These are phyloP conservation scores for Eupithecia subfuscata DNA, from an alignment of 2,888 invertebrate species.

Conservation along the genomic window DNA sequence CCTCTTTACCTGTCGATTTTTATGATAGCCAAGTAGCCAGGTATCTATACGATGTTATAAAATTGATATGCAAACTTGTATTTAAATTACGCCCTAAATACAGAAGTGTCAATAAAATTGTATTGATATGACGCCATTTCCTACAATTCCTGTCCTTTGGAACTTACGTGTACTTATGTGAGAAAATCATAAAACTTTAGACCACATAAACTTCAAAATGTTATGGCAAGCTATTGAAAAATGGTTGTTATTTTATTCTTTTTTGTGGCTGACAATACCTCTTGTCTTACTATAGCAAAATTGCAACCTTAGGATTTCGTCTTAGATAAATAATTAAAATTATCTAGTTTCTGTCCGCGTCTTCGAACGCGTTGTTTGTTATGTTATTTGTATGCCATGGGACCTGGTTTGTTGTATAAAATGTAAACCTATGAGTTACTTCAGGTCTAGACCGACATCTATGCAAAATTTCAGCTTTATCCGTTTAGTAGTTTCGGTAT, in stretches of 20 bases:
- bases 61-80: conserved; percentile 34
- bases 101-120: conserved; percentile 38
- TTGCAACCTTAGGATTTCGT: neutral
- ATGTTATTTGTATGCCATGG: too few species aligned
- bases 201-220: neutral
- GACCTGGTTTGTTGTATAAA: too few species aligned
- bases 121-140: conserved; percentile 33
- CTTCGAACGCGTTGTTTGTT: too few species aligned
- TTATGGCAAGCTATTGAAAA: neutral
- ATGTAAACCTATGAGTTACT: too few species aligned
- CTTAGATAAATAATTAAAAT: neutral
- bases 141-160: conserved; percentile 34
- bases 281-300: too few species aligned
- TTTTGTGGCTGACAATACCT: neutral
- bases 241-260: neutral
- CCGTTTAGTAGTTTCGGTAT: too few species aligned
- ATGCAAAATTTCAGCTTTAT: too few species aligned
- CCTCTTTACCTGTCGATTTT: conserved; percentile 22
- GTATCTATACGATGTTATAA: conserved; percentile 23
- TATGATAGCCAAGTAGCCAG: conserved; percentile 14
- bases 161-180: conserved; percentile 25
- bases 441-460: too few species aligned
- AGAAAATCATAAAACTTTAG: conserved; percentile 33
- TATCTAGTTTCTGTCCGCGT: too few species aligned
- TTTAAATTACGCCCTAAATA: conserved; percentile 40